Percentiles rank a stretch among this genome's conserved stretches.
phyloP scores from a whole-genome alignment of 2,113 vertebrate species.

The Chloropsis hardwickii region DNA sequence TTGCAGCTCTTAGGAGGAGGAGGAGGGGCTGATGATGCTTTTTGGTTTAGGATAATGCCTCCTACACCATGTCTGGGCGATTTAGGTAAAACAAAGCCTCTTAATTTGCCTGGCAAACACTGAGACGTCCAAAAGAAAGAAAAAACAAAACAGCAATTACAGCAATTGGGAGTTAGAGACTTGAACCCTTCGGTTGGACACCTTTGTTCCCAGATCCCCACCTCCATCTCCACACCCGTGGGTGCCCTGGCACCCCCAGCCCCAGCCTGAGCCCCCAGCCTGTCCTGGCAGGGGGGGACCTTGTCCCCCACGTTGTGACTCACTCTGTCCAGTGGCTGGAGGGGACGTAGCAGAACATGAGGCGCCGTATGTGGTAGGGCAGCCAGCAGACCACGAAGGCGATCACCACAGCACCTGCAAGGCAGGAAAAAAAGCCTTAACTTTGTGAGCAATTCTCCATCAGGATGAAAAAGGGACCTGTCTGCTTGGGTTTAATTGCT shows the following conservation, averaged over 20 bases:
- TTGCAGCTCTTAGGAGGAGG: neutral
- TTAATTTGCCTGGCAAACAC: neutral
- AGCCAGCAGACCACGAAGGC: slow-evolving; percentile 97
- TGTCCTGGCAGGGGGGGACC: accelerated
- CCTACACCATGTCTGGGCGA: neutral
- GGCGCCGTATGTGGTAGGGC: slow-evolving; percentile 89
- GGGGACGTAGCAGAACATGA: slow-evolving; percentile 94
- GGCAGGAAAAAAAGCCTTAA: neutral
- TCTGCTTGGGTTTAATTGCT: neutral
- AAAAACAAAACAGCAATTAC: neutral
- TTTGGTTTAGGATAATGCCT: neutral
- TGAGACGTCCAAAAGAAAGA: neutral
- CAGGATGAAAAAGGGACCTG: neutral
- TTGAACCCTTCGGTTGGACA: accelerated
- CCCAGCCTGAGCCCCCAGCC: neutral
- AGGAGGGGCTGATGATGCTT: neutral
- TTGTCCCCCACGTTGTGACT: slow-evolving; percentile 48
- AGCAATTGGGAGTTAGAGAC: neutral
- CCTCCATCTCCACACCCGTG: neutral
- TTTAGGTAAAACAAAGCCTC: neutral
- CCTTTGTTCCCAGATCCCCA: neutral
- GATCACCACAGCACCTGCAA: slow-evolving; percentile 88
- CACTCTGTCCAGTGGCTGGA: slow-evolving; percentile 86
- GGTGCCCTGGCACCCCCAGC: neutral
- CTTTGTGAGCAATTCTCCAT: neutral